phyloP scores from a whole-genome alignment of 2,113 vertebrate species.

The Microcebus griseorufus region DNA sequence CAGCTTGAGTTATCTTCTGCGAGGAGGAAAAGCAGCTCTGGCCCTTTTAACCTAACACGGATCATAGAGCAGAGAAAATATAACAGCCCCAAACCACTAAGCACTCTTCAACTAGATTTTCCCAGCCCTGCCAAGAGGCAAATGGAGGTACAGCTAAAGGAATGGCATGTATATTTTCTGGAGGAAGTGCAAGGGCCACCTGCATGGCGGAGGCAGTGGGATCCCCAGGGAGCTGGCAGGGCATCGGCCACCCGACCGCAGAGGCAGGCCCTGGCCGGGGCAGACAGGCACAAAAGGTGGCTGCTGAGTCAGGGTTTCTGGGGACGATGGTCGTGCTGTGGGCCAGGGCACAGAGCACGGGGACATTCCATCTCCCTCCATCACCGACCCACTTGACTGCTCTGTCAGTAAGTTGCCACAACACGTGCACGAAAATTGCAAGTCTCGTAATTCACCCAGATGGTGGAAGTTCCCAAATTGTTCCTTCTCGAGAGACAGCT shows the following conservation, averaged over 20 bases:
- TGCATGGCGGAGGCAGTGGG: not conserved
- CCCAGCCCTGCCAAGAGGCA: conserved; percentile 1
- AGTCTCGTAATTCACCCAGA: conserved; percentile 81
- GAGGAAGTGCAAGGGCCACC: conserved; percentile 48
- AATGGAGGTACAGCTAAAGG: not conserved
- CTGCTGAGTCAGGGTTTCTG: not conserved
- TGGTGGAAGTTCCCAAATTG: conserved; percentile 79
- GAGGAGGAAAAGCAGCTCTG: conserved; percentile 47
- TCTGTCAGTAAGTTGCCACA: not conserved
- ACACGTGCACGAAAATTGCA: conserved; percentile 60
- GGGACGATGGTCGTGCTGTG: not conserved
- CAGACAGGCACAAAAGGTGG: conserved; percentile 59
- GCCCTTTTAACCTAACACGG: conserved; percentile 73
- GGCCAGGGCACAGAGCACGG: not conserved
- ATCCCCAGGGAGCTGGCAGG: not conserved
- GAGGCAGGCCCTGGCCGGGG: conserved; percentile 29
- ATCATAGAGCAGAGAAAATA: conserved; percentile 79
- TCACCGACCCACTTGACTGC: not conserved
- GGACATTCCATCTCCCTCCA: conserved; percentile 25
- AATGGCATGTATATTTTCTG: conserved; percentile 49
- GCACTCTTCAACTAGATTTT: conserved; percentile 52
- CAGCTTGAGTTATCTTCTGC: conserved; percentile 68
- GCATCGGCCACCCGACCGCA: conserved; percentile 39
- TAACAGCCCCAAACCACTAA: conserved; percentile 72
- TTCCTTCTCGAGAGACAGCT: conserved; percentile 83